Evolutionary conservation across 1,140 invertebrate genomes (phyloP).

Genomic region (Zaprionus africanus): DNA sequence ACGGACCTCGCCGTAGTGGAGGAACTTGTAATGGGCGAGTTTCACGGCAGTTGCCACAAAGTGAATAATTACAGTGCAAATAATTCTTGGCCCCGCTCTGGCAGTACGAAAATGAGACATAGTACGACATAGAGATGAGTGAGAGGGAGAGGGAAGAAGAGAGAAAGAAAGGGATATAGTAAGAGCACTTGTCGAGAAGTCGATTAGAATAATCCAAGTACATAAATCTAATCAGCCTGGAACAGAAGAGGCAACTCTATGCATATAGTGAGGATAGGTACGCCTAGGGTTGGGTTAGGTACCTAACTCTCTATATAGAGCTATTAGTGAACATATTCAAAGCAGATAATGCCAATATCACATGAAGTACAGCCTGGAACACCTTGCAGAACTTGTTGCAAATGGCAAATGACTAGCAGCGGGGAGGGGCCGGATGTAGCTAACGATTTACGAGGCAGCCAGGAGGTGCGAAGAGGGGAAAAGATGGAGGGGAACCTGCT

Average conservation of each 20-base stretch:
- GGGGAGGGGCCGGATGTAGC: constrained; percentile 44
- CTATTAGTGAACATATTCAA: neutral
- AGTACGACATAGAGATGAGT: neutral
- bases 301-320: neutral
- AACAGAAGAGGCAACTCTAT: too few species aligned
- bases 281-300: too few species aligned
- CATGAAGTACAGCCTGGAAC: neutral
- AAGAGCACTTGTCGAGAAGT: constrained; percentile 6
- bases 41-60: constrained; percentile 63
- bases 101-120: constrained; percentile 14
- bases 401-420: constrained; percentile 60
- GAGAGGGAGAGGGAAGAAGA: too few species aligned
- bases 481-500: neutral
- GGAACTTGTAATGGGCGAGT: constrained; percentile 64
- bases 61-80: constrained; percentile 78
- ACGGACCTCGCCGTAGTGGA: constrained; percentile 17
- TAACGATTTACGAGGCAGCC: constrained; percentile 47
- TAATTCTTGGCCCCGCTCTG: constrained; percentile 52
- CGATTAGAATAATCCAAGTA: constrained; percentile 30
- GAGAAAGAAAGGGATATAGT: neutral
- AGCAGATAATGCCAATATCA: constrained; percentile 5
- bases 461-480: neutral
- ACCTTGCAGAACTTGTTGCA: constrained; percentile 47
- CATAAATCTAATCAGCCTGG: constrained; percentile 1
- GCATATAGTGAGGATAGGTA: too few species aligned